Conservation (phyloP, 2,888 invertebrate genomes). For the Nomada lathburiana region DNA sequence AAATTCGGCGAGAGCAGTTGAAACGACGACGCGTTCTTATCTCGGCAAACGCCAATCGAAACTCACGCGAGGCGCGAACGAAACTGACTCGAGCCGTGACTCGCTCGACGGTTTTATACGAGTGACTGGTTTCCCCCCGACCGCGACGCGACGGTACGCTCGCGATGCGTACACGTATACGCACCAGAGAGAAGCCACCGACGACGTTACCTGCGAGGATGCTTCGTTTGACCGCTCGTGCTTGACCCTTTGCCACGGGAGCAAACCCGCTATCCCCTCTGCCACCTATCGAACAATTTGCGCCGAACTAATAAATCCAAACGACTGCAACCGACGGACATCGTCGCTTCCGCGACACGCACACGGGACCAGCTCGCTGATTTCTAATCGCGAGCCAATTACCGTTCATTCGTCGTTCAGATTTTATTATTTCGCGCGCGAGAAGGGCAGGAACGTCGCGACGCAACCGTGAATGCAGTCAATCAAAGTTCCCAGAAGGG, state of each 20-base stretch:
- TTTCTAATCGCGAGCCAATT: too few species aligned
- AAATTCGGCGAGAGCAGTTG: neutral
- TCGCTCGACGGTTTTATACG: constrained; percentile 80
- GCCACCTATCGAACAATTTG: neutral
- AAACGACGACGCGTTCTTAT: neutral
- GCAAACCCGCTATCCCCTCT: too few species aligned
- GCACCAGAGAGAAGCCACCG: constrained; percentile 24
- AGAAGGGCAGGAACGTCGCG: too few species aligned
- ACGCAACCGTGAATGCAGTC: too few species aligned
- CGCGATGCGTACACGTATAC: constrained; percentile 31
- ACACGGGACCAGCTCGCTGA: too few species aligned
- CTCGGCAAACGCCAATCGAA: constrained; percentile 14
- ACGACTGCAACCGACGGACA: too few species aligned
- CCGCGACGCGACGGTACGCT: constrained; percentile 13
- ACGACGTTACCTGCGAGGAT: constrained; percentile 6
- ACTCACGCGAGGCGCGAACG: constrained; percentile 75
- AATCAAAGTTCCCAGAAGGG: too few species aligned
- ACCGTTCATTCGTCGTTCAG: too few species aligned
- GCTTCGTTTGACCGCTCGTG: constrained; percentile 13
- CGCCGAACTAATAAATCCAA: neutral
- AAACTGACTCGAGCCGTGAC: constrained; percentile 80
- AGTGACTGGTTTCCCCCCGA: constrained; percentile 76
- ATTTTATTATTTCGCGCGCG: too few species aligned
- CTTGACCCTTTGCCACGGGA: constrained; percentile 4
- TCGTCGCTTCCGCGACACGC: too few species aligned